Base-by-base conservation (phyloP, 2,797 vertebrate species). In the Etheostoma perlongum region DNA sequence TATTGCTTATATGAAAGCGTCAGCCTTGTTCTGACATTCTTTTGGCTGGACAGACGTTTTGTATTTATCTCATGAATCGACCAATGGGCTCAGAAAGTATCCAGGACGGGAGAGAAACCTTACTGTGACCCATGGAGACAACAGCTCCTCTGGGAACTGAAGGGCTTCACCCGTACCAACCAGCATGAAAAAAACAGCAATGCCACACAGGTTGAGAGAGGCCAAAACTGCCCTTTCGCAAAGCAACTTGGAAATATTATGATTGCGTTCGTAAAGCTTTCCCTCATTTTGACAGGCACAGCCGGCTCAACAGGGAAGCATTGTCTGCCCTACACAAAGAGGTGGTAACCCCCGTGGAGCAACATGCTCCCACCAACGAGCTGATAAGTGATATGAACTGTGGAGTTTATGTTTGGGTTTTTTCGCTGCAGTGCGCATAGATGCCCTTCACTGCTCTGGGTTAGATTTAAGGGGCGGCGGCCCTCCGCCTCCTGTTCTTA, bases 201-300 rank as follows among this genome's bases (percentile, higher is more conserved):
- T 89, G 82, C 93, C 93, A 93, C 92, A 94, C 91, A 93, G 66
- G 91, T 76, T 64, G 92, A 91, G 63, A 81, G 81, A 78, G 80
- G 84, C 79, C 72, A 69, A 44, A 75, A 57, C 14, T 1, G 30
- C 44, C 74, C 72, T 64, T 65, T 44, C 54, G 74, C 69, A 69
- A 79, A 82, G 77, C 75, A 74, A 82, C 79, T 62, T 68, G 51
- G 77, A 90, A 89, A 88, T 90, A 85, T 93, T 91, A 87, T 82
- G 85, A 87, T 90, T 89, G 68, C 40, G 10, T 79, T 61, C 61
- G 54, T 89, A 85, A 92, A 93, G 84, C 85, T 77, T 79, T 93
- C 84, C 88, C 52, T 90, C 88, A 88, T 83, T 79, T 58, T 83
- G 91, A 90, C 86, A 82, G 83, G 76, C 70, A 33, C 30, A 14